A percentile compares a stretch with the other conserved stretches of the same genome.
Evolutionary conservation across 1,140 invertebrate genomes (phyloP).

Genomic region (Gryllus bimaculatus): DNA sequence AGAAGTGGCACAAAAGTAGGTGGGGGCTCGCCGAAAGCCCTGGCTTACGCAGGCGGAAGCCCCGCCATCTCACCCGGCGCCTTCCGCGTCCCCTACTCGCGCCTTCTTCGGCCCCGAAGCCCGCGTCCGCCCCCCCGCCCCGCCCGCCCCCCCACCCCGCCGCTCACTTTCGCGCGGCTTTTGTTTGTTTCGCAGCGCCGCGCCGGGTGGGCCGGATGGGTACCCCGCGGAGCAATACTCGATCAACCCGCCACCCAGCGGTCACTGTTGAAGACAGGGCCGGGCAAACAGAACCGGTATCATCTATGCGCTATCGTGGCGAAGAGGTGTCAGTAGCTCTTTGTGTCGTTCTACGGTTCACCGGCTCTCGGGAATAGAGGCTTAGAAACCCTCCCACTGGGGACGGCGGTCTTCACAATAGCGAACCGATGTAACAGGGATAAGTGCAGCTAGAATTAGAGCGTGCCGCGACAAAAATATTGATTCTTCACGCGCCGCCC

Average conservation of each 20-base stretch:
- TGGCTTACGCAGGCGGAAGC: neutral
- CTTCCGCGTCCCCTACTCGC: neutral
- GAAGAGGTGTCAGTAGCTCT: neutral
- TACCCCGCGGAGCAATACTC: no score
- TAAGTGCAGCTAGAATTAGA: neutral
- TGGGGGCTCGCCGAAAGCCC: neutral
- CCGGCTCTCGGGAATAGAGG: neutral
- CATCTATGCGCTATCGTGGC: neutral
- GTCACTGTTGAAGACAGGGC: no score
- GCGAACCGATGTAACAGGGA: neutral
- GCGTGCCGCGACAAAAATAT: neutral
- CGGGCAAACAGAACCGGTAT: neutral
- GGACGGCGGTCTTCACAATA: neutral
- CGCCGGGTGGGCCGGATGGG: no score
- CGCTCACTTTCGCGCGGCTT: neutral
- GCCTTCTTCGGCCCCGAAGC: no score
- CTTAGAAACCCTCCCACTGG: neutral
- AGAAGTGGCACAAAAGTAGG: neutral
- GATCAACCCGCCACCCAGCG: no score
- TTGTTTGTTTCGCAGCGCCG: neutral
- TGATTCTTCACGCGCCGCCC: neutral
- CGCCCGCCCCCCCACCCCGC: no score
- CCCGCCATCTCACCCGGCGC: neutral
- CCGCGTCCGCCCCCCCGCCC: neutral
- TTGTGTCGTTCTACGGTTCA: neutral